phyloP scores from a whole-genome alignment of 1,140 invertebrate genomes.

The Drosophila rufa region DNA sequence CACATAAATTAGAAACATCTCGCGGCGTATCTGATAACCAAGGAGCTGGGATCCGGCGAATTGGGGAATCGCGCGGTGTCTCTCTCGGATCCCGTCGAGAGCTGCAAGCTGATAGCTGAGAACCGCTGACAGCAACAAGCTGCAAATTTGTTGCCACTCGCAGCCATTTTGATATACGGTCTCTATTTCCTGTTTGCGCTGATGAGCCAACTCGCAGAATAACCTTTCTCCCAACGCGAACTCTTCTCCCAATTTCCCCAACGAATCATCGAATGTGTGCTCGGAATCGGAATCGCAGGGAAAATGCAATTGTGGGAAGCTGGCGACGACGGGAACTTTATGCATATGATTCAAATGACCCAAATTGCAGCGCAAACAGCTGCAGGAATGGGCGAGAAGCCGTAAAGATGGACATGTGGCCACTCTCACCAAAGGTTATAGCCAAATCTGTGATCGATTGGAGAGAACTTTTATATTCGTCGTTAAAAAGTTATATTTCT shows the following conservation, averaged over 20 bases:
- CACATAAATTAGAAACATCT: slow-evolving; percentile 77
- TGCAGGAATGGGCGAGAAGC: slow-evolving; percentile 48
- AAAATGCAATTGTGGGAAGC: slow-evolving; percentile 67
- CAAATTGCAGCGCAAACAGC: slow-evolving; percentile 78
- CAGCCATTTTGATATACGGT: slow-evolving; percentile 70
- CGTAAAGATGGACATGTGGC: slow-evolving; percentile 27
- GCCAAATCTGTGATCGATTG: not conserved
- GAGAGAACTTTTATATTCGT: not conserved
- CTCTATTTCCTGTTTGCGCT: slow-evolving; percentile 77
- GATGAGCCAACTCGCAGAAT: slow-evolving; percentile 59
- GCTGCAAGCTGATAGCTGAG: slow-evolving; percentile 57
- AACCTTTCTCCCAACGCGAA: slow-evolving; percentile 32
- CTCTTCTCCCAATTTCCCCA: not conserved
- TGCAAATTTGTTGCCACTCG: slow-evolving; percentile 62
- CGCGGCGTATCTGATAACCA: slow-evolving; percentile 77
- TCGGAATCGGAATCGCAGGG: slow-evolving; percentile 36
- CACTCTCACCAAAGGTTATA: slow-evolving; percentile 16
- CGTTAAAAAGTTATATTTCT: slow-evolving; percentile 5
- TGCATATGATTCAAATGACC: slow-evolving; percentile 80
- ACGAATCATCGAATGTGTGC: slow-evolving; percentile 13
- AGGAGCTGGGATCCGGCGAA: slow-evolving; percentile 33
- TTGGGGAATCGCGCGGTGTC: slow-evolving; percentile 13
- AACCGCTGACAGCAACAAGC: slow-evolving; percentile 55
- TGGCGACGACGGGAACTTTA: slow-evolving; percentile 57
- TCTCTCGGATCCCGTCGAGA: slow-evolving; percentile 14